phyloP scores from a whole-genome alignment of 2,797 vertebrate species.

The Propithecus deckenii region DNA sequence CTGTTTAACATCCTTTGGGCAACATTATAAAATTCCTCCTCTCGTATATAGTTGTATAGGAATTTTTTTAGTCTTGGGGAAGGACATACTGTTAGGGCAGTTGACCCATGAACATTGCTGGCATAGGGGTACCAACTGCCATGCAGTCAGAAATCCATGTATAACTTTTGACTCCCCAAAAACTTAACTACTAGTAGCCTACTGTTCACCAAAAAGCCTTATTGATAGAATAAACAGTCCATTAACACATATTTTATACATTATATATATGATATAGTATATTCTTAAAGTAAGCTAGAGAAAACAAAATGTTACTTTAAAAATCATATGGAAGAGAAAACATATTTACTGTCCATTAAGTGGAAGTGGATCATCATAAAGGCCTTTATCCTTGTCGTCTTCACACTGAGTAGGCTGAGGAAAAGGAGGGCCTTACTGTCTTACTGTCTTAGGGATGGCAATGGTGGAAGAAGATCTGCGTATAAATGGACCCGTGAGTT shows the following conservation, averaged over 20 bases:
- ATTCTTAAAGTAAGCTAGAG: neutral
- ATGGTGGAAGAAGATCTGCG: neutral
- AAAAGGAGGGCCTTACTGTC: neutral
- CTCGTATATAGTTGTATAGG: neutral
- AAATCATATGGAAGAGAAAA: neutral
- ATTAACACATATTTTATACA: neutral
- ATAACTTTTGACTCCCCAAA: neutral
- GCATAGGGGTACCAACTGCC: neutral
- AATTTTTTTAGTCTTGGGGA: neutral
- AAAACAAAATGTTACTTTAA: neutral
- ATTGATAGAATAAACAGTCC: neutral
- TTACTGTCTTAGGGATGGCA: neutral
- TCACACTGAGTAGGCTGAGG: neutral
- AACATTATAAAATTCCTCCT: neutral
- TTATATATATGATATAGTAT: neutral
- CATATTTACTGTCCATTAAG: neutral
- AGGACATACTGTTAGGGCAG: neutral
- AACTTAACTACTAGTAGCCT: neutral
- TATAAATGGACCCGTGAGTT: neutral
- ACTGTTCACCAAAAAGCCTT: neutral
- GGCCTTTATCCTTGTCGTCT: neutral
- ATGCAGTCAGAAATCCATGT: neutral
- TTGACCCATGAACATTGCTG: neutral
- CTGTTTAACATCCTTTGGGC: neutral
- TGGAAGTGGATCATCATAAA: neutral